Base-by-base conservation (phyloP, 1,140 invertebrate species). In the Cecropterus lyciades region DNA sequence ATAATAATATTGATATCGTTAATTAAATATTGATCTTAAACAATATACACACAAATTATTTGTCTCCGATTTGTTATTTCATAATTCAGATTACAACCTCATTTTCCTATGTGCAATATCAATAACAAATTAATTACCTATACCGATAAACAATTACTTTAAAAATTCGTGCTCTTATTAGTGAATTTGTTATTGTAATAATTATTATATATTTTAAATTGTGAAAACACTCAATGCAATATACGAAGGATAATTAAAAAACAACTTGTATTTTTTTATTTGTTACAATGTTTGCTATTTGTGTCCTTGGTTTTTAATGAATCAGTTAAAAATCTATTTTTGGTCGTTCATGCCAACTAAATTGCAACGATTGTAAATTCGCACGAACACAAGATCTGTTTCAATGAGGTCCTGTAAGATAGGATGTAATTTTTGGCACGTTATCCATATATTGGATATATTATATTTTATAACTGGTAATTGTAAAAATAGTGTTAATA, bases 1-100 rank as follows among this genome's bases (percentile, higher is more conserved):
- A 81, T 82, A 80, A 79, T 79, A 74, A 80, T 85, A 85, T 70
- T 69, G 70, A 14, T 33, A 33, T 33, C 30, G 27, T 73, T 30
- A 51, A 71, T 70, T 33, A 33, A 75, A 77, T 79, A 84, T 79
- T 77, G 79, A 77, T 85, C 87, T 84, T 88, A 89, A 90, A 90
- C 70, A 85, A 89, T 88, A 87, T 91, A 89, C 86, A 88, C 85
- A 88, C 81, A 86, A 89, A 85, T 91, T 88, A 89, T 91, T 91
- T 89, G 86, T 89, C 87, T 80, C 67, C 75, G 73, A 84, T 60
- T 71, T 76, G 63, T 82, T 85, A 78, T 74, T 83, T 75, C 77
- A 79, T 80, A 78, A 81, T 80, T 77, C 75, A 74, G 81, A 84
- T 80, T 89, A 91, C 89, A 91, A 91, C 86, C 87, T 89, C 86